Evolutionary conservation across 2,888 invertebrate genomes (phyloP).

Genomic region (Hemaris fuciformis): DNA sequence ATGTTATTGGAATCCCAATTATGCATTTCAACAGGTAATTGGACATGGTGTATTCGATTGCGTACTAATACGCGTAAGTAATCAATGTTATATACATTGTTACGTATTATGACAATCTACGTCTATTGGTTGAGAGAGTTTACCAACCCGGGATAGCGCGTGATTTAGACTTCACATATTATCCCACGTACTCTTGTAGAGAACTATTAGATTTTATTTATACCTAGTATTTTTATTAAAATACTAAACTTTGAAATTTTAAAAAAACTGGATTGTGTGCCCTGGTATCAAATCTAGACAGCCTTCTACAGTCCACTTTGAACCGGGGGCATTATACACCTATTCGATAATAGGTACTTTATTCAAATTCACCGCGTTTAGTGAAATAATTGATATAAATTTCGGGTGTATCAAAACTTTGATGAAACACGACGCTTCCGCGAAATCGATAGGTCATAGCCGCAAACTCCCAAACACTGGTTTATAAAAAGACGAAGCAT

Average conservation of each 20-base stretch:
- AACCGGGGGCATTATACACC: no score
- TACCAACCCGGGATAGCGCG: no score
- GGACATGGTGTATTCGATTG: background rate
- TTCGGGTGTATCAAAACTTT: background rate
- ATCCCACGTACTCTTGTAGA: no score
- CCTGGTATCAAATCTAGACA: no score
- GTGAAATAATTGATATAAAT: background rate
- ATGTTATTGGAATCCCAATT: background rate
- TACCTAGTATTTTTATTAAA: no score
- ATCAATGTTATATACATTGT: background rate
- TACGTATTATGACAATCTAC: background rate
- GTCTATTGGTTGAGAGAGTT: no score
- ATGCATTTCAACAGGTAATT: background rate
- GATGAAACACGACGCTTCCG: background rate
- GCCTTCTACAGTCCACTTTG: no score
- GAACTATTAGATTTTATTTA: no score
- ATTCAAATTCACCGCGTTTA: background rate
- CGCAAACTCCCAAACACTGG: background rate
- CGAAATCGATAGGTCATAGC: background rate
- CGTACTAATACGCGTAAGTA: background rate
- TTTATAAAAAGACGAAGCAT: background rate
- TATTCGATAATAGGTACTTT: no score
- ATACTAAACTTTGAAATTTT: no score
- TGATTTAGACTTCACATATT: no score
- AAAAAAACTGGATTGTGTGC: no score